These are phyloP conservation scores for Gadus chalcogrammus DNA, from an alignment of 2,113 vertebrate species.

Conservation along the genomic window DNA sequence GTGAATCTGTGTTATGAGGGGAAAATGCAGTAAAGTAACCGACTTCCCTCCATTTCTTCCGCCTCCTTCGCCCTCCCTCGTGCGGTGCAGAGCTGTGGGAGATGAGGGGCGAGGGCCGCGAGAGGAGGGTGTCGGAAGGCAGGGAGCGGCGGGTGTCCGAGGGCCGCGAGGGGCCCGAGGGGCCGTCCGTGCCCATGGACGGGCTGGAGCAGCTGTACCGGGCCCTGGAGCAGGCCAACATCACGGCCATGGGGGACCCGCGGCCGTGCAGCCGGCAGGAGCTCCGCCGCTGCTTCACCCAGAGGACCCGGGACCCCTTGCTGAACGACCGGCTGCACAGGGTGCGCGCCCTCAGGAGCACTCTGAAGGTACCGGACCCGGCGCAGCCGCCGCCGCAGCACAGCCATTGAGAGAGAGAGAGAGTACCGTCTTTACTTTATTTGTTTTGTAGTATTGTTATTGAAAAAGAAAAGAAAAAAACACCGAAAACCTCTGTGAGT, in stretches of 20 bases:
- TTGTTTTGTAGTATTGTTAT: too few species aligned
- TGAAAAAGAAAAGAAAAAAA: too few species aligned
- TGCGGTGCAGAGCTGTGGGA: conserved; percentile 57
- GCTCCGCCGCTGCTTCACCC: conserved; percentile 82
- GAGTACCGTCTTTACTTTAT: too few species aligned
- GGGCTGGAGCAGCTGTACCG: conserved; percentile 85
- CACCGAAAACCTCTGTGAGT: too few species aligned
- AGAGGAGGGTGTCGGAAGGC: conserved; percentile 70
- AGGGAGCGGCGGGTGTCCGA: conserved; percentile 79
- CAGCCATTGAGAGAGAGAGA: too few species aligned
- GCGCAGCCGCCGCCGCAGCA: not conserved
- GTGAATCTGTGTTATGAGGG: not conserved
- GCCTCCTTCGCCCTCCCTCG: not conserved
- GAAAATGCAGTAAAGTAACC: not conserved
- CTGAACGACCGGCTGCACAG: conserved; percentile 87
- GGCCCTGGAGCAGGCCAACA: conserved; percentile 76
- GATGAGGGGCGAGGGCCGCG: conserved; percentile 60
- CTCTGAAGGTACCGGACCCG: conserved; percentile 80
- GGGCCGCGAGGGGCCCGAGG: conserved; percentile 56
- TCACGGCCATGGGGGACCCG: conserved; percentile 83
- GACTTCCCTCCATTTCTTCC: not conserved
- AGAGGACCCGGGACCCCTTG: conserved; percentile 81
- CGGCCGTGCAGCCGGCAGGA: conserved; percentile 84
- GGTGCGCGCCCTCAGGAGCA: conserved; percentile 87
- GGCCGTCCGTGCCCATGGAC: conserved; percentile 63